Evolutionary conservation across 2,888 invertebrate species (phyloP), one percentile per base, ranked within the genome.

Genomic region (Lissonota sp.): DNA sequence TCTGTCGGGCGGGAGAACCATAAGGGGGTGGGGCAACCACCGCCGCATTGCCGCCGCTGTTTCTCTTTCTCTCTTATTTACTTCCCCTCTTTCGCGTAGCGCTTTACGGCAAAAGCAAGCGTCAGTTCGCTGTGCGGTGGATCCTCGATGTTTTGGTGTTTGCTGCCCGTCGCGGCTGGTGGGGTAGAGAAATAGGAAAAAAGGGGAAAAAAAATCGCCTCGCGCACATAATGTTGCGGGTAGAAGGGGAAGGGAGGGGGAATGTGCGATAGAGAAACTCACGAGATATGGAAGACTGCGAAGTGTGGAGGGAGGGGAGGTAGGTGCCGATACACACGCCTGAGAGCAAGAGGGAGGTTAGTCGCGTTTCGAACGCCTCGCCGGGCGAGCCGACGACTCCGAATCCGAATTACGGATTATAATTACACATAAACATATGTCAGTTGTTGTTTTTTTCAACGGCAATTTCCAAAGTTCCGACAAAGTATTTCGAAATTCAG

Each of bases 41-140:
- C 89, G 88, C 86, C 90, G 90, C 90, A 90, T 88, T 90, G 89
- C 90, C 84, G 87, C 88, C 74, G 73, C 63, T 12, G 49, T 26
- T 39, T 16, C 53, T 16, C 12, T 49, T 1, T 62, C 16, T 44
- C 60, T 46, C 42, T n/a, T 40, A 44, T 60, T 60, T 44, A 12
- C 51, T 8, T 44, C 55, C 62, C 12, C 55, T 42, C 57, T 37
- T 55, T 66, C 58, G 63, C 69, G 74, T 60, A 74, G 71, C 58
- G 79, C 75, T 70, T 66, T 26, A 70, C 79, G 75, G 57, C 79
- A 67, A 62, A 64, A 67, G 44, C 71, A 42, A 77, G 71, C 49
- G 55, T 39, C 64, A 74, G 70, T 67, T 79, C 40, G 62, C 75
- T 75, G 80, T 73, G 84, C 73, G 80, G 75, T 76, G 63, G 64